phyloP scores from a whole-genome alignment of 2,113 vertebrate genomes.

The Micromys minutus region DNA sequence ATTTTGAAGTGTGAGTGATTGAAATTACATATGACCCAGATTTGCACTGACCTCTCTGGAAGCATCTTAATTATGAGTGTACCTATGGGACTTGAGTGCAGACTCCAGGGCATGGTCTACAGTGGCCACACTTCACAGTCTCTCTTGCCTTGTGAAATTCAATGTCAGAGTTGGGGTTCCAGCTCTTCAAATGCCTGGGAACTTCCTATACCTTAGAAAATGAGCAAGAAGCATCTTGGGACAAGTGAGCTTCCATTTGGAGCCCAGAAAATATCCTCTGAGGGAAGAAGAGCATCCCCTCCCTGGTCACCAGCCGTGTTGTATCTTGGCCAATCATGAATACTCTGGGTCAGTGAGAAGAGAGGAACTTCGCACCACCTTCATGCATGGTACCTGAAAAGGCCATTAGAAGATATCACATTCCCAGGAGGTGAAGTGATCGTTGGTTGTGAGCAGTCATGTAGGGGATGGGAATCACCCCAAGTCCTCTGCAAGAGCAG shows the following conservation, averaged over 20 bases:
- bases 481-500: neutral
- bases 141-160: neutral
- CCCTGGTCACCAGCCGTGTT: neutral
- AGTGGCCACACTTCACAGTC: neutral
- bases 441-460: neutral
- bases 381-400: neutral
- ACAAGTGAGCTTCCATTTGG: neutral
- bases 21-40: neutral
- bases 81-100: neutral
- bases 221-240: neutral
- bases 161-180: neutral
- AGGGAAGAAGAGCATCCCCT: neutral
- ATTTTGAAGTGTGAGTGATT: neutral
- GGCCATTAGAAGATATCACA: neutral
- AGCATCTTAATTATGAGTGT: neutral
- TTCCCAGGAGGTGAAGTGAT: neutral
- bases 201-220: neutral
- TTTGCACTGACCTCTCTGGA: neutral
- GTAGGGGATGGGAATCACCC: neutral
- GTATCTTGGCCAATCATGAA: neutral
- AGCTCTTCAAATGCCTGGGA: neutral
- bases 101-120: neutral
- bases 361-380: neutral
- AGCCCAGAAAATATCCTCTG: neutral
- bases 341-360: neutral